Base-by-base conservation (phyloP, 2,797 vertebrate genomes). In the Artibeus jamaicensis region DNA sequence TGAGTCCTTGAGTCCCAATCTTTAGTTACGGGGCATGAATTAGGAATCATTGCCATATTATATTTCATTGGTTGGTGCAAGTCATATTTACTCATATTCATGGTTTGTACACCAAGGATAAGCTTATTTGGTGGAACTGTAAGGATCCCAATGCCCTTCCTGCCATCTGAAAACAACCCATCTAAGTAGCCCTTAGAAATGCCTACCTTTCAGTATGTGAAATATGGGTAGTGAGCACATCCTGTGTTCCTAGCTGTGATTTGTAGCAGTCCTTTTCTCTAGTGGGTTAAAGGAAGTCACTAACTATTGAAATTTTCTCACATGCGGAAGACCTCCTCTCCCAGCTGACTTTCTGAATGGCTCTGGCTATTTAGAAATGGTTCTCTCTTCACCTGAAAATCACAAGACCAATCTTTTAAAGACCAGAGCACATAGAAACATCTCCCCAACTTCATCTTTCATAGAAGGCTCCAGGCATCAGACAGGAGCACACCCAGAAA, bases 371-470 rank as follows among this genome's bases (percentile, higher is more conserved):
- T 70, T 62, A 62, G 59, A 62, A 62, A 32, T 29, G 71, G 10
- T 89, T 97, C 39, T 91, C 44, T 39, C 50, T n/a, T 70, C 21
- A 39, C 48, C 71, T 90, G 50, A 78, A 96, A 96, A 74, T 78
- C n/a, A 73, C 29, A 82, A 86, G 12, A 71, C 32, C 26, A 68
- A 0, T 77, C 46, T 96, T 73, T 39, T 86, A 77, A 95, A 78
- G 68, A 85, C 12, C 14, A 84, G 55, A 68, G 4, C 14, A 71
- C 10, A n/a, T 11, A 50, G 46, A 34, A n/a, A 96, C 71, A 50
- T 81, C 42, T 83, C 6, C 26, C 39, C 50, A 44, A 9, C 22
- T 50, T 68, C 37, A 42, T 68, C n/a, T 83, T 24, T 26, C 39
- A 24, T 29, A 79, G 39, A 89, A 68, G 86, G 18, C 37, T 77